Percentiles rank a stretch among this genome's conserved stretches.
These are phyloP conservation scores for Odontamblyopus lacepedii DNA, from an alignment of 2,797 vertebrate species.

Conservation along the genomic window DNA sequence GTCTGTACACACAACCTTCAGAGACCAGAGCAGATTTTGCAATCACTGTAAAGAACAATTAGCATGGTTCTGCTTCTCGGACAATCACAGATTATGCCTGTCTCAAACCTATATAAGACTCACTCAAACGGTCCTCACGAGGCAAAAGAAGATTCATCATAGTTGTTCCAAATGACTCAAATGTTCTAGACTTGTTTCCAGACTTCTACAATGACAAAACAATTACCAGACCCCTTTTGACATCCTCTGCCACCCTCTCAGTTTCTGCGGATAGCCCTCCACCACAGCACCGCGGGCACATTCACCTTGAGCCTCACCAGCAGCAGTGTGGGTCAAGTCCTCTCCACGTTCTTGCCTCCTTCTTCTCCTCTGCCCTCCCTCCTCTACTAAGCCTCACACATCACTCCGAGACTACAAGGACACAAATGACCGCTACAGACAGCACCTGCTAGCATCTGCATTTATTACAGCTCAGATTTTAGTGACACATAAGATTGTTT, in stretches of 20 bases:
- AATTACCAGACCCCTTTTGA: slow-evolving; percentile 9
- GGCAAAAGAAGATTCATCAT: background rate
- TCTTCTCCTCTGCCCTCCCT: slow-evolving; percentile 24
- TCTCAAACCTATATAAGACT: background rate
- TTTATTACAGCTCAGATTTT: slow-evolving; percentile 57
- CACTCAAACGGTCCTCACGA: background rate
- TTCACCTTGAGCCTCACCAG: slow-evolving; percentile 21
- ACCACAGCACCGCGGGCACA: slow-evolving; percentile 6
- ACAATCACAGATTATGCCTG: background rate
- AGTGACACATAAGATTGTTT: slow-evolving; percentile 34
- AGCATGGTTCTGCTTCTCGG: too few relatives aligned
- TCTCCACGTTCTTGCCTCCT: slow-evolving; percentile 28
- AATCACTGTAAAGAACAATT: too few relatives aligned
- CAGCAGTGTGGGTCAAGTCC: slow-evolving; percentile 28
- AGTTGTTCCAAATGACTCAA: background rate
- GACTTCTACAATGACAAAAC: slow-evolving; percentile 12
- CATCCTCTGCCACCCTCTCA: slow-evolving; percentile 14
- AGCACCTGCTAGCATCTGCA: slow-evolving; percentile 48
- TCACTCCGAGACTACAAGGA: slow-evolving; percentile 48
- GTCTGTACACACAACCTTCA: too few relatives aligned
- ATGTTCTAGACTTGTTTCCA: background rate
- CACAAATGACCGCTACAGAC: slow-evolving; percentile 57
- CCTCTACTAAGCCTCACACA: slow-evolving; percentile 38
- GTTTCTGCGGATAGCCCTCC: background rate
- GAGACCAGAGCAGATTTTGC: too few relatives aligned